Conservation (phyloP, 2,113 vertebrate species). For the Irena cyanogastra region DNA sequence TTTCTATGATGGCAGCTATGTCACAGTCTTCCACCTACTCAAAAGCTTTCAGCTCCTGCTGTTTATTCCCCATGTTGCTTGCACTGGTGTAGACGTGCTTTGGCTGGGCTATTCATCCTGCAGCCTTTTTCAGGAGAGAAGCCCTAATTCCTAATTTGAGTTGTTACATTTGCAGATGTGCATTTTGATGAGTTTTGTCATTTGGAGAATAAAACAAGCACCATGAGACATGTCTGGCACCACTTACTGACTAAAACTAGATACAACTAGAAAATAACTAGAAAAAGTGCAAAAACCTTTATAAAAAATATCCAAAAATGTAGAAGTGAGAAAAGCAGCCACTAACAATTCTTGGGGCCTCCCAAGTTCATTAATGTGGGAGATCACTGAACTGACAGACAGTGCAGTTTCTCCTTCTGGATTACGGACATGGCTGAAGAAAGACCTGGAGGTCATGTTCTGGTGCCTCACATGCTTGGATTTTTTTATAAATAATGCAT, state of each 20-base stretch:
- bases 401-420: constrained; percentile 30
- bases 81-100: not conserved
- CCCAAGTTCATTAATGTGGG: constrained; percentile 39
- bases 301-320: not conserved
- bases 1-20: not conserved
- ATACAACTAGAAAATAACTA: not conserved
- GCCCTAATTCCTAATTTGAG: not conserved
- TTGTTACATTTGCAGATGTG: constrained; percentile 36
- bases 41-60: not conserved
- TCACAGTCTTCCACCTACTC: not conserved
- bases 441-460: constrained; percentile 63
- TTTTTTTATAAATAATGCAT: constrained; percentile 64
- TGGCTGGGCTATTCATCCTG: not conserved
- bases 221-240: not conserved
- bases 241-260: not conserved
- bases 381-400: constrained; percentile 59
- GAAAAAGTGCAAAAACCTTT: not conserved
- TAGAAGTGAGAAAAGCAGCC: constrained; percentile 67
- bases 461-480: constrained; percentile 51
- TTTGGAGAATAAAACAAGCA: constrained; percentile 12
- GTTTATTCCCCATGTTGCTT: not conserved
- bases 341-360: constrained; percentile 42
- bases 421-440: constrained; percentile 38
- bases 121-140: not conserved
- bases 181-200: not conserved